Percentiles rank a stretch among this genome's conserved stretches.
These are phyloP conservation scores for Columba janthina DNA, from an alignment of 2,113 vertebrate species.

Conservation along the genomic window DNA sequence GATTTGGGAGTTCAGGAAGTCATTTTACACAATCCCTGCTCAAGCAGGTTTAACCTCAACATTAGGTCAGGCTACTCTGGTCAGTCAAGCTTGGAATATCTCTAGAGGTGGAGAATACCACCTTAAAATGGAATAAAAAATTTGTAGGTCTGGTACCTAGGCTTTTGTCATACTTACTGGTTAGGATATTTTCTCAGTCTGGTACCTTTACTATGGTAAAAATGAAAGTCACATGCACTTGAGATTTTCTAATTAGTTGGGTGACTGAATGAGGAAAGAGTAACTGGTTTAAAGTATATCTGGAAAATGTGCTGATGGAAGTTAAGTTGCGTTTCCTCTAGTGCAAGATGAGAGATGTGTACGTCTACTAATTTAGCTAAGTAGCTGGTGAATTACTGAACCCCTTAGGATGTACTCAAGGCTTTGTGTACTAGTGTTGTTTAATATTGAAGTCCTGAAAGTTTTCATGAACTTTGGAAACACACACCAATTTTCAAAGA, in stretches of 20 bases:
- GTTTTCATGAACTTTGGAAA: not conserved
- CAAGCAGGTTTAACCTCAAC: not conserved
- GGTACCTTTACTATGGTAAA: not conserved
- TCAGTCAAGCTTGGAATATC: not conserved
- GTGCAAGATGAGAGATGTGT: not conserved
- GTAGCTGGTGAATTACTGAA: not conserved
- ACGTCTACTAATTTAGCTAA: not conserved
- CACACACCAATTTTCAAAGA: not conserved
- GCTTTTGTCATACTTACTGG: not conserved
- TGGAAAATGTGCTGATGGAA: not conserved
- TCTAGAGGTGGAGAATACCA: not conserved
- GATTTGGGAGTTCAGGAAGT: not conserved
- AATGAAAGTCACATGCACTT: rapidly evolving
- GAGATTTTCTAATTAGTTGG: not conserved
- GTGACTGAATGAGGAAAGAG: not conserved
- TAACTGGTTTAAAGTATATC: not conserved
- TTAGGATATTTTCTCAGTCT: not conserved
- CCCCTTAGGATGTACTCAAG: not conserved
- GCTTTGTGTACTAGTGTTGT: not conserved
- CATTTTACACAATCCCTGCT: not conserved
- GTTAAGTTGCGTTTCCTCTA: not conserved
- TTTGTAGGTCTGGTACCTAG: not conserved
- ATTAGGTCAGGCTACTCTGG: not conserved
- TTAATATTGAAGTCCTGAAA: not conserved
- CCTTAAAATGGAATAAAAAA: not conserved